phyloP scores from a whole-genome alignment of 2,888 invertebrate genomes.

The Lathronympha strigana region DNA sequence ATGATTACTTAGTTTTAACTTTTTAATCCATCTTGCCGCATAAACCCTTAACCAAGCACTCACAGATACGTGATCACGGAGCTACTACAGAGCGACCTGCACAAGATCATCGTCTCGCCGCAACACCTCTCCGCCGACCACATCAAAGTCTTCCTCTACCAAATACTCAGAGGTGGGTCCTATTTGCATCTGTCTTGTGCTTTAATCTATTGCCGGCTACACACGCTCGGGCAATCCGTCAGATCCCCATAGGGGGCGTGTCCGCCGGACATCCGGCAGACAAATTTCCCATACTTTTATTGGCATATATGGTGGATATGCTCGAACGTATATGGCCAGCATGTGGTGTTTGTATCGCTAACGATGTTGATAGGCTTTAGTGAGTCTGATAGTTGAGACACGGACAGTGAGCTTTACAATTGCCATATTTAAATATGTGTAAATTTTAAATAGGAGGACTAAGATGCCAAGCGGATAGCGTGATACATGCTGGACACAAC shows the following conservation, averaged over 20 bases:
- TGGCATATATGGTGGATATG: too few species aligned
- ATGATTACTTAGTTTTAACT: too few species aligned
- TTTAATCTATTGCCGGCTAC: too few species aligned
- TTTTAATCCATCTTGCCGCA: not conserved
- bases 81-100: conserved; percentile 99
- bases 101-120: conserved; percentile 99
- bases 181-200: conserved; percentile 14
- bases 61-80: conserved; percentile 99
- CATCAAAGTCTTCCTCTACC: conserved; percentile 99
- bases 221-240: too few species aligned
- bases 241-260: too few species aligned
- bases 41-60: conserved; percentile 65
- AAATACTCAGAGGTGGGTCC: conserved; percentile 97
- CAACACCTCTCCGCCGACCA: conserved; percentile 99
- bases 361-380: not conserved
- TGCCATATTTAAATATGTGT: not conserved
- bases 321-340: too few species aligned
- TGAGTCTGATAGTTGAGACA: not conserved
- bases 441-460: not conserved
- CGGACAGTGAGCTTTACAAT: not conserved
- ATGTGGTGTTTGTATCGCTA: conserved; percentile 3
- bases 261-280: too few species aligned
- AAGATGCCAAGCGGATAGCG: too few species aligned
- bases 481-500: too few species aligned
- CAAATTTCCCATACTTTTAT: too few species aligned